Evolutionary conservation across 2,113 vertebrate genomes (phyloP), one percentile per base, ranked within the genome.

Genomic region (Scopus umbretta): DNA sequence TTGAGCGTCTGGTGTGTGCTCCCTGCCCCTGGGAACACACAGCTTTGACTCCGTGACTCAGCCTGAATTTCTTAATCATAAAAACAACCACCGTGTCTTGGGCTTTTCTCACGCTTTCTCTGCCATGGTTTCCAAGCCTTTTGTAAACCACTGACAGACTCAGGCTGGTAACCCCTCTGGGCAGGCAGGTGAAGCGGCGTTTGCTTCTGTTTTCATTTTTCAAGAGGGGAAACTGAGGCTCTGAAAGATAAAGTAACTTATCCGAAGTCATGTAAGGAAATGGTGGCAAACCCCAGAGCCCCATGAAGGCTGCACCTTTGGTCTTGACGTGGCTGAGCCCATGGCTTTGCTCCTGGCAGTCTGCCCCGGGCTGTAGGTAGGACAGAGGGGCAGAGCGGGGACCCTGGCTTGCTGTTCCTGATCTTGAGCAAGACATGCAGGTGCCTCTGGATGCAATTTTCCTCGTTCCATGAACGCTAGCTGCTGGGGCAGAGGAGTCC

Each of bases 261-360:
- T 10, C 49, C 3, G 0, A 25, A 16, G 25, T 15, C 19, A 0
- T 0, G 1, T 0, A 16, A 78, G 61, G 58, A n/a, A 34, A 5
- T 0, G 5, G 22, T 25, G 74, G 61, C 11, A 8, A 36, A 78
- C 70, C 62, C 1, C 38, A n/a, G 32, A 56, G 61, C 20, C 45
- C 5, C 0, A 0, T 0, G 59, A 67, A 34, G 27, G 1, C 2
- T 3, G 11, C 10, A 2, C 25, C 66, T 10, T 50, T 16, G 71
- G 15, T 30, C 23, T 21, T 4, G 36, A 52, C 0, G 6, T 17
- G 74, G 63, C 63, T 4, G 23, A 27, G 66, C 43, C 9, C 23
- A 11, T 5, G n/a, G 30, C 16, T 34, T 40, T 47, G 71, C 38
- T 45, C 55, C 61, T 32, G 2, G 18, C 16, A 4, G 32, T 2